Evolutionary conservation across 2,797 vertebrate genomes (phyloP).

Genomic region (Platyrinchus mystaceus): DNA sequence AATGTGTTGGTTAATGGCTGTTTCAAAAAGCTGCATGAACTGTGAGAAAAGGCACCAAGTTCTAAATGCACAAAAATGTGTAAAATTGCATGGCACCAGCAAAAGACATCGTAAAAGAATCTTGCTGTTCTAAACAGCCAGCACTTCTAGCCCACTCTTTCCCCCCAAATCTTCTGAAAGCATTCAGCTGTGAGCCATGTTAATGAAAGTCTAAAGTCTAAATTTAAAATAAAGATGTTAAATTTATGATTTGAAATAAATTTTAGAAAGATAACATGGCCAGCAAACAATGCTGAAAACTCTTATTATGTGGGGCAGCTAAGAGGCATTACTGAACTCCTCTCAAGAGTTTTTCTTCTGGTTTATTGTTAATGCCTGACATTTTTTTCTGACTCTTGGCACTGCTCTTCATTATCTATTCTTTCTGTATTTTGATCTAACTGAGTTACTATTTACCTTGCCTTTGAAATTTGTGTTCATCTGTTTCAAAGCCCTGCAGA

Average conservation of each 20-base stretch:
- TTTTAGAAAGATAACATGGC: background rate
- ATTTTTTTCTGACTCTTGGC: background rate
- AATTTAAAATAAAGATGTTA: slow-evolving; percentile 26
- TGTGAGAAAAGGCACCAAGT: background rate
- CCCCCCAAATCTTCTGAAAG: background rate
- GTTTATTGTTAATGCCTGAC: background rate
- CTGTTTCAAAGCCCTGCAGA: background rate
- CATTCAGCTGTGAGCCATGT: background rate
- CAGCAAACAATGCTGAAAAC: background rate
- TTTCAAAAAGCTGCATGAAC: background rate
- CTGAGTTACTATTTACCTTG: background rate
- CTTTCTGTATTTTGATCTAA: background rate
- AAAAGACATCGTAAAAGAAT: background rate
- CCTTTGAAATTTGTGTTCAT: background rate
- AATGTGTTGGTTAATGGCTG: background rate
- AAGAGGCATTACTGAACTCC: background rate
- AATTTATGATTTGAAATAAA: background rate
- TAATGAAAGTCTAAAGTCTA: background rate
- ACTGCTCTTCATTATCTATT: background rate
- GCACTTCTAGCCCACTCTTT: background rate
- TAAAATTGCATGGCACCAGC: background rate
- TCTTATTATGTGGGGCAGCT: background rate
- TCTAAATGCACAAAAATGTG: background rate
- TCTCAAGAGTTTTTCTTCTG: background rate
- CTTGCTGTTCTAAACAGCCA: background rate